These are phyloP conservation scores for Drosophila virilis DNA, from an alignment of 1,140 invertebrate species.

Conservation along the genomic window DNA sequence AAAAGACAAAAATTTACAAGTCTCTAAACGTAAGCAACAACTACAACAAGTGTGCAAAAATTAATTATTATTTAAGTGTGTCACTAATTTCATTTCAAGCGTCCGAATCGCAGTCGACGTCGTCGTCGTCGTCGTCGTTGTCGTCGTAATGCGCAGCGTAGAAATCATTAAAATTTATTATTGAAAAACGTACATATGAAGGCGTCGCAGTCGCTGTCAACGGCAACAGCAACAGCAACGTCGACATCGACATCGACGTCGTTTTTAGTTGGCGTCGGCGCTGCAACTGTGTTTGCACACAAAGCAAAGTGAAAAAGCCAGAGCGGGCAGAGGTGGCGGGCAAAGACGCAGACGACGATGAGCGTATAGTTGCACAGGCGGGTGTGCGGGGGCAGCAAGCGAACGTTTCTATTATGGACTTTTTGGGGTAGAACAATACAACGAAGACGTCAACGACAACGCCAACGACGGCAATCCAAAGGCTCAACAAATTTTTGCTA, in stretches of 20 bases:
- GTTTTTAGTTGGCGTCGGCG: slow-evolving; percentile 38
- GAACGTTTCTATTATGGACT: slow-evolving; percentile 64
- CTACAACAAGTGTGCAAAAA: slow-evolving; percentile 77
- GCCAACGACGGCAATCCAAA: slow-evolving; percentile 46
- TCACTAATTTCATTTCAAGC: slow-evolving; percentile 78
- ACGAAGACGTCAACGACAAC: background rate
- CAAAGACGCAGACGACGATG: slow-evolving; percentile 30
- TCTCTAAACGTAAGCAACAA: slow-evolving; percentile 46
- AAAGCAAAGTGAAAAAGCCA: slow-evolving; percentile 41
- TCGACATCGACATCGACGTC: slow-evolving; percentile 7
- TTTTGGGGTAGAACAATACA: slow-evolving; percentile 77
- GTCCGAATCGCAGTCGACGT: slow-evolving; percentile 10
- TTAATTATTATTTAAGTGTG: slow-evolving; percentile 82
- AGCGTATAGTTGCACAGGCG: slow-evolving; percentile 26
- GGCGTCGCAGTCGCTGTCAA: slow-evolving; percentile 28
- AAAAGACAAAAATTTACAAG: slow-evolving; percentile 45
- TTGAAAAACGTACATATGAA: slow-evolving; percentile 55
- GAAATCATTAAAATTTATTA: slow-evolving; percentile 77
- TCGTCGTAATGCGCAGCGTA: slow-evolving; percentile 67
- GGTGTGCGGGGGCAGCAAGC: slow-evolving; percentile 4
- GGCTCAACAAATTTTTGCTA: slow-evolving; percentile 77
- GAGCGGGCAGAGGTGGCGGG: slow-evolving; percentile 16
- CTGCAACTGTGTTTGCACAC: slow-evolving; percentile 52
- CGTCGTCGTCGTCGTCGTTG: slow-evolving; percentile 10
- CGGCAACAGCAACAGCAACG: slow-evolving; percentile 9